Evolutionary conservation across 2,888 invertebrate genomes (phyloP).

Genomic region (Clanis bilineata): DNA sequence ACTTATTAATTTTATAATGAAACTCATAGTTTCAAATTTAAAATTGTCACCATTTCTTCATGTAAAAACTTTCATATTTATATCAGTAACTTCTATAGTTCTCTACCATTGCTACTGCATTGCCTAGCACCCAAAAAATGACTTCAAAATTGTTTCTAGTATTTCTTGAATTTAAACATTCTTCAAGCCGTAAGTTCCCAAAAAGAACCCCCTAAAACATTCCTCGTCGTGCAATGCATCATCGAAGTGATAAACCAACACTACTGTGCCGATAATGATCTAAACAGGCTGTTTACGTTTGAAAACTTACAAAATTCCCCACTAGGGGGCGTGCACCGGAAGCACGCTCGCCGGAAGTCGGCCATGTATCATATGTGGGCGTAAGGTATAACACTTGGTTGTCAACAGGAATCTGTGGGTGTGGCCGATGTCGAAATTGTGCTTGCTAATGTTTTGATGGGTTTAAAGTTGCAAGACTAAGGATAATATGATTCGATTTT

Average conservation of each 20-base stretch:
- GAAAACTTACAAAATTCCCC: conserved; percentile 46
- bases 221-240: conserved; percentile 2
- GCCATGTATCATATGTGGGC: conserved; percentile 60
- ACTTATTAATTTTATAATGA: no score
- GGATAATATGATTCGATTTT: no score
- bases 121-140: no score
- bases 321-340: conserved; percentile 52
- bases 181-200: background rate
- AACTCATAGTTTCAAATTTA: no score
- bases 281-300: conserved; percentile 37
- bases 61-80: no score
- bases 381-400: conserved; percentile 39
- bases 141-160: background rate
- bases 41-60: no score
- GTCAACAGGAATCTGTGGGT: conserved; percentile 22
- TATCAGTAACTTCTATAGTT: no score
- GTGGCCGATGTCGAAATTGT: conserved; percentile 12
- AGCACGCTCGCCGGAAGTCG: conserved; percentile 46
- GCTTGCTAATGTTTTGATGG: background rate
- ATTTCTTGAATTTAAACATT: background rate
- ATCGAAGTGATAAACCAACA: conserved; percentile 14
- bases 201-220: conserved; percentile 6
- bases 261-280: conserved; percentile 29
- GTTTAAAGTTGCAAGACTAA: background rate
- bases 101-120: no score